phyloP scores from a whole-genome alignment of 1,140 invertebrate genomes.

The Antheraea mylitta region DNA sequence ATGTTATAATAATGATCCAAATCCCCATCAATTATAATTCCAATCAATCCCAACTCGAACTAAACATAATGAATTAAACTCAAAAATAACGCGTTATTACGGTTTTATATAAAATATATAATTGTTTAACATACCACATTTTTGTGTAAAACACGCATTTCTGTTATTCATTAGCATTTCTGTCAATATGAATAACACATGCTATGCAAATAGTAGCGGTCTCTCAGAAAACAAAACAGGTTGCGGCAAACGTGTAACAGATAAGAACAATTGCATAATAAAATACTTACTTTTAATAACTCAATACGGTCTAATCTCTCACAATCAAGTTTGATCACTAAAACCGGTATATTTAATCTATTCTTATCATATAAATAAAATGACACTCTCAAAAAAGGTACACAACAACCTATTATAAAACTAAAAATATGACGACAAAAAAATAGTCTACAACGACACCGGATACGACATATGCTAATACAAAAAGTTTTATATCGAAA shows the following conservation, averaged over 20 bases:
- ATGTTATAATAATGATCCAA: no score
- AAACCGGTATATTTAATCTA: neutral
- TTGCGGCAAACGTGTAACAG: constrained; percentile 1
- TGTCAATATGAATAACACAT: neutral
- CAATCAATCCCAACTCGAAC: no score
- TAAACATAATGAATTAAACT: no score
- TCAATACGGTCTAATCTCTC: neutral
- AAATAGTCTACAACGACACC: no score
- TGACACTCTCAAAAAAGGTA: neutral
- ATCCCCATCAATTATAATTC: no score
- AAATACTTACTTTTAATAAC: constrained; percentile 44
- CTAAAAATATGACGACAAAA: no score
- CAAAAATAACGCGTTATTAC: neutral
- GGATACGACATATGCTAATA: no score
- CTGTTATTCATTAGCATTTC: neutral
- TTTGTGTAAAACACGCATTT: neutral
- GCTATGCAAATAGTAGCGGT: neutral
- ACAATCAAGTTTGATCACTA: neutral
- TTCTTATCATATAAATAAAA: neutral
- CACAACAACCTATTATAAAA: neutral
- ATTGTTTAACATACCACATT: neutral
- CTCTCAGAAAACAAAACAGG: neutral
- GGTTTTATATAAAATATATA: neutral
- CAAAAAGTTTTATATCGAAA: no score
- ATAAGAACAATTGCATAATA: constrained; percentile 38